Conservation (phyloP, 2,113 vertebrate species). For the Cyprinodon tularosa region DNA sequence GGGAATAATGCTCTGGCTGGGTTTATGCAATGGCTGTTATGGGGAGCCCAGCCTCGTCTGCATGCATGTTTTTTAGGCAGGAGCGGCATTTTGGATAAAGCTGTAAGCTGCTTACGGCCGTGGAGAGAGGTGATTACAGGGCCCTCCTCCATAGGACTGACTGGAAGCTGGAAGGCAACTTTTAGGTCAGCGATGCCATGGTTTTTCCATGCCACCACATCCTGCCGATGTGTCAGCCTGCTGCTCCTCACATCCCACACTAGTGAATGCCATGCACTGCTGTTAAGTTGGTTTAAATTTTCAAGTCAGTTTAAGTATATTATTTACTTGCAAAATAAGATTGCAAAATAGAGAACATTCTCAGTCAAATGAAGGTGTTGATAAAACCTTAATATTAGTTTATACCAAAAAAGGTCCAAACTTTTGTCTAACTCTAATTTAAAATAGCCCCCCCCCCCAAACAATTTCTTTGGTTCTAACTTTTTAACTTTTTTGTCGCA, state of each 20-base stretch:
- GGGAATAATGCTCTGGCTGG: conserved; percentile 75
- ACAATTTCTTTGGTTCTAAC: too few relatives aligned
- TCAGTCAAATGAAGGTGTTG: not conserved
- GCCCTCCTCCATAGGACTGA: conserved; percentile 72
- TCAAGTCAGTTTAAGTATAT: not conserved
- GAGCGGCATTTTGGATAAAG: conserved; percentile 75
- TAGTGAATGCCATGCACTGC: conserved; percentile 17
- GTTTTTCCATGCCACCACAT: conserved; percentile 46
- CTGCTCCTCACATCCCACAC: conserved; percentile 25
- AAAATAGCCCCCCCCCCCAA: not conserved
- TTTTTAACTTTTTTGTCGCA: too few relatives aligned
- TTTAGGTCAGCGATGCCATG: conserved; percentile 71
- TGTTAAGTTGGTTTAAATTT: conserved; percentile 49
- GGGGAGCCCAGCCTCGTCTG: conserved; percentile 73
- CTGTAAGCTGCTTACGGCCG: conserved; percentile 81
- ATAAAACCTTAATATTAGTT: not conserved
- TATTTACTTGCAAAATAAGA: not conserved
- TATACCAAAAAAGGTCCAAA: not conserved
- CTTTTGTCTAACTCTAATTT: not conserved
- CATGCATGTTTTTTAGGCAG: conserved; percentile 76
- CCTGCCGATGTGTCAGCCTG: conserved; percentile 26
- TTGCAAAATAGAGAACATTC: not conserved
- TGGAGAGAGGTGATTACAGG: conserved; percentile 79
- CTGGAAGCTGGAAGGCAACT: conserved; percentile 70
- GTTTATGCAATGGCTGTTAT: conserved; percentile 78